Evolutionary conservation across 2,888 invertebrate species (phyloP).

Genomic region (Sericinus montela): DNA sequence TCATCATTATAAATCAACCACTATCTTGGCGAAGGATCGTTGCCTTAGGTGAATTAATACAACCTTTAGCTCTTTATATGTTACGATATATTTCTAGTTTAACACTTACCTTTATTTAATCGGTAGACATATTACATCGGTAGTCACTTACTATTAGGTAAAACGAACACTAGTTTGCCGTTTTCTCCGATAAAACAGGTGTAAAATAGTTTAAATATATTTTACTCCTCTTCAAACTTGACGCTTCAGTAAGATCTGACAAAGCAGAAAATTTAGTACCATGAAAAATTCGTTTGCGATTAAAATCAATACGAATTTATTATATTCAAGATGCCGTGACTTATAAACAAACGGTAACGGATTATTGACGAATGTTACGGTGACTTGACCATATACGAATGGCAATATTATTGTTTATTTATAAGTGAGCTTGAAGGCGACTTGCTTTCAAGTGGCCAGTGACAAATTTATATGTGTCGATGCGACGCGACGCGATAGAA

Average conservation of each 20-base stretch:
- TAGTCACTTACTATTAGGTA: too few relatives aligned
- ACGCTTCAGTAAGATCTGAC: too few relatives aligned
- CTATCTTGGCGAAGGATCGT: slow-evolving; percentile 59
- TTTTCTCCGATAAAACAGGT: too few relatives aligned
- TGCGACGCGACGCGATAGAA: slow-evolving; percentile 66
- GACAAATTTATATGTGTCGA: slow-evolving; percentile 79
- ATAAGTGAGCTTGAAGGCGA: slow-evolving; percentile 53
- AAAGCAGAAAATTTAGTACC: too few relatives aligned
- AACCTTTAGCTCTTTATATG: slow-evolving; percentile 30
- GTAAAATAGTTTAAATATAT: too few relatives aligned
- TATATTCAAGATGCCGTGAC: slow-evolving; percentile 19
- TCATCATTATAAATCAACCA: slow-evolving; percentile 67
- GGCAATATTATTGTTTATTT: slow-evolving; percentile 74
- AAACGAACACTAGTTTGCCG: too few relatives aligned
- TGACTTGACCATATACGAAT: slow-evolving; percentile 49
- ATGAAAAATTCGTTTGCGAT: too few relatives aligned
- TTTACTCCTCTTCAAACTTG: too few relatives aligned
- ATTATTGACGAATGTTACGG: slow-evolving; percentile 62
- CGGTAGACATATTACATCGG: too few relatives aligned
- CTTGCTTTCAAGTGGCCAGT: slow-evolving; percentile 57
- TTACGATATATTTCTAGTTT: slow-evolving; percentile 20
- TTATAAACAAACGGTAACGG: slow-evolving; percentile 54
- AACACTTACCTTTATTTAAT: too few relatives aligned
- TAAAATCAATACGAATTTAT: too few relatives aligned
- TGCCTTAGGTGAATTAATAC: slow-evolving; percentile 52